Base-by-base conservation (phyloP, 2,888 invertebrate genomes). In the Dendrolimus pini region DNA sequence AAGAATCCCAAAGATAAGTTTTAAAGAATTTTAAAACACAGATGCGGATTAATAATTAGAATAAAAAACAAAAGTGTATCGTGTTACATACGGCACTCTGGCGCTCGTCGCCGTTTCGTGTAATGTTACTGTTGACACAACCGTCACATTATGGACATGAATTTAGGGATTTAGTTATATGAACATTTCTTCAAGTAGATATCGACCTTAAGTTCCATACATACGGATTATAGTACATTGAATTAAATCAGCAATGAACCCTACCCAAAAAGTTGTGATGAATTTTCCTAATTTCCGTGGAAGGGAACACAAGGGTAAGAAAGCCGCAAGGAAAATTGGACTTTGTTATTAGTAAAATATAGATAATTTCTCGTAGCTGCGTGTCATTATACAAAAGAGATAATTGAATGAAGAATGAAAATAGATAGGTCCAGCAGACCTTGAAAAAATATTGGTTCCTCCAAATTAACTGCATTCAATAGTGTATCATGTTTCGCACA, bases 71-170 rank as follows among this genome's bases (percentile, higher is more conserved):
- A 59, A 68, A 66, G 70, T 69, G 72, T 83, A 75, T 85, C 75
- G 62, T 59, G 63, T 86, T 81, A 70, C 75, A 68, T 70, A 63
- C 66, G 66, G 73, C 79, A 78, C 79, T 81, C 75, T 72, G 71
- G 67, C 72, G 80, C 75, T 77, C 76, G 80, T 80, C 80, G 74
- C 71, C 65, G 68, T 65, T 59, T 60, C 66, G 74, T 71, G 59
- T 86, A 63, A 66, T 60, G 70, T 88, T 88, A 77, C 87, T 84
- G 80, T 85, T 80, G 82, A 82, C 65, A 82, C 80, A 86, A 85
- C 80, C 77, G 80, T 83, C 74, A 70, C 77, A 73, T 74, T 74
- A 80, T 79, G 75, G 70, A 74, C 74, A 74, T 60, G 65, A 69
- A 67, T 74, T 75, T 72, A 70, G 71, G 72, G 76, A 71, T 58